Conservation (phyloP, 1,140 invertebrate species). For the Mesaphorura yosii region DNA sequence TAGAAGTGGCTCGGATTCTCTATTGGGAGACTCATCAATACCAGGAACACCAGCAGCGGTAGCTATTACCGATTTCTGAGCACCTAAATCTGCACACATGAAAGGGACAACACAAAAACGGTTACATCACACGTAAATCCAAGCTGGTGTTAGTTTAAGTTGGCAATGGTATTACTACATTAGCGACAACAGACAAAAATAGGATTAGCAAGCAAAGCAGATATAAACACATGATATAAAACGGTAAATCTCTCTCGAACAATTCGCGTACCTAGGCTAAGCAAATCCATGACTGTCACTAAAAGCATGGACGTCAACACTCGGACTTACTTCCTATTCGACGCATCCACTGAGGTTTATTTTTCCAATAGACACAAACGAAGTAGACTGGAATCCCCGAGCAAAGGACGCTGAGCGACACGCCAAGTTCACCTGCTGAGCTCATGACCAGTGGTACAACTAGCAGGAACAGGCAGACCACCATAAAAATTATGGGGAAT, state of each 20-base stretch:
- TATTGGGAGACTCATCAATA: too few relatives aligned
- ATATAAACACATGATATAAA: neutral
- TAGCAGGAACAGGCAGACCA: conserved; percentile 71
- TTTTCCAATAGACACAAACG: conserved; percentile 72
- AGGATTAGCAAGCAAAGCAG: neutral
- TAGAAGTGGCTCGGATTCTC: too few relatives aligned
- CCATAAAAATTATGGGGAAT: conserved; percentile 70
- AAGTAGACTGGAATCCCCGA: conserved; percentile 81
- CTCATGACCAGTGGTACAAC: conserved; percentile 63
- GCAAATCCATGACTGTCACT: neutral
- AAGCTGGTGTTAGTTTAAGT: too few relatives aligned
- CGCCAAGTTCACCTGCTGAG: conserved; percentile 60
- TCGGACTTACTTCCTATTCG: conserved; percentile 30
- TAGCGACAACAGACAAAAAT: neutral
- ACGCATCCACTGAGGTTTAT: conserved; percentile 51
- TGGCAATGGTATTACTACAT: neutral
- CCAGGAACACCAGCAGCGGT: too few relatives aligned
- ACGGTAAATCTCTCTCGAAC: too few relatives aligned
- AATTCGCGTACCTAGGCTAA: neutral
- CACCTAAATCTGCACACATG: too few relatives aligned
- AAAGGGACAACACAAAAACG: too few relatives aligned
- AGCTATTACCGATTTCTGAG: too few relatives aligned
- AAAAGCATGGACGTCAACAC: neutral
- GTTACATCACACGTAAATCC: too few relatives aligned
- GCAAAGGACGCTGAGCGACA: conserved; percentile 68